Evolutionary conservation across 2,888 invertebrate species (phyloP), one percentile per base, ranked within the genome.

Genomic region (Pandemis cinnamomeana): DNA sequence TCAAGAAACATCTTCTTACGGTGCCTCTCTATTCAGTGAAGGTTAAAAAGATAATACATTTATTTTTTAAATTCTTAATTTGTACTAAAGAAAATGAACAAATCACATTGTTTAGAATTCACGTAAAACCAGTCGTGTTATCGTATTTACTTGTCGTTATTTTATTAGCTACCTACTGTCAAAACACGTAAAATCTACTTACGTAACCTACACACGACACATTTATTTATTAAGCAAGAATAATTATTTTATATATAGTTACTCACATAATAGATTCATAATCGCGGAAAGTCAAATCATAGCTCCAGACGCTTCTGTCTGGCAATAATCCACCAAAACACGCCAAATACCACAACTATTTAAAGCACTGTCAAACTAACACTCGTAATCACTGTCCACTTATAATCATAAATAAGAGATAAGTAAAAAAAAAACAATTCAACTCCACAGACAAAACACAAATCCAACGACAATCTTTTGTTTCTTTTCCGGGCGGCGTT

Each of bases 241-340:
- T 44, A 36, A 36, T 36, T 36, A 44, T 44, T 4, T 46, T 71
- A 51, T 55, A 3, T 55, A 55, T 55, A 36, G 27, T 36, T 36
- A 71, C 71, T 72, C 61, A 72, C 71, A 15, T 62, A 10, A 44
- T 62, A 68, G 36, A 69, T 27, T 58, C 73, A 69, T 73, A 60
- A 66, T 64, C 48, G 13, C 58, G 58, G 42, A 60, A 51, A 64
- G 27, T 36, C 58, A 41, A 27, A 60, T 10, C 64, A 46, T 13
- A 42, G 15, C 15, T 67, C 51, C 20, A 53, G 53, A 53, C 41
- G 11, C 20, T 48, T 58, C 15, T 20, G 15, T 67, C 51, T 73
- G 72, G 58, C 72, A 64, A 73, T 69, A 73, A 73, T 73, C 72
- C 73, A 73, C 63, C 15, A 42, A 42, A 44, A 53, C 53, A 7